Evolutionary conservation across 2,797 vertebrate species (phyloP), one percentile per base, ranked within the genome.

Genomic region (Clamator glandarius): DNA sequence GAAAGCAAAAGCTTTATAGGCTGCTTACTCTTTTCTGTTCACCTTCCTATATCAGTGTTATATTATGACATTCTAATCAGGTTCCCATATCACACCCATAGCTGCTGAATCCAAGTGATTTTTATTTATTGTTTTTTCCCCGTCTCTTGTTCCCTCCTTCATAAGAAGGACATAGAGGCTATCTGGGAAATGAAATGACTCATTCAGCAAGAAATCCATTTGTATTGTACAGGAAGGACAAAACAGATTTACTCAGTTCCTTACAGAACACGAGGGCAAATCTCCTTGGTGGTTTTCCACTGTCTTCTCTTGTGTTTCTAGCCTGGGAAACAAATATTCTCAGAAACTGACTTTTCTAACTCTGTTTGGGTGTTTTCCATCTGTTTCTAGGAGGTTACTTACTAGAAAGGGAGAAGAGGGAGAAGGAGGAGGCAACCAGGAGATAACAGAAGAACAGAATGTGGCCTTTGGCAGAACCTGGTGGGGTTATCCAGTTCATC

Each of bases 181-280:
- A 91, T 90, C 77, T 77, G 74, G 88, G 73, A 90, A 88, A 93
- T 82, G 67, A 95, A 95, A 90, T 93, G n/a, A 95, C 77, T 92
- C 95, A 94, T 36, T 87, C 14, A 0, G 42, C 8, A 6, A 89
- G 86, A 94, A 94, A 94, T 82, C 23, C 72, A 86, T 95, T 92
- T 94, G 77, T 87, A 77, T 84, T 0, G 0, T 44, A 76, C 29
- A 54, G 63, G 67, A 93, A 91, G 70, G 83, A 21, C 69, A 88
- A 80, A 86, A 52, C 16, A 84, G 55, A 81, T 92, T 91, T 93
- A 25, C 20, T 93, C 46, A 51, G 52, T 68, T 93, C 12, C 51
- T 76, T 19, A 20, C 68, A 91, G 62, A 92, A 81, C 5, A 14
- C 73, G 83, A 90, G n/a, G 62, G 44, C 59, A 92, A 64, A 75